Evolutionary conservation across 1,140 invertebrate genomes (phyloP).

Genomic region (Andricus grossulariae): DNA sequence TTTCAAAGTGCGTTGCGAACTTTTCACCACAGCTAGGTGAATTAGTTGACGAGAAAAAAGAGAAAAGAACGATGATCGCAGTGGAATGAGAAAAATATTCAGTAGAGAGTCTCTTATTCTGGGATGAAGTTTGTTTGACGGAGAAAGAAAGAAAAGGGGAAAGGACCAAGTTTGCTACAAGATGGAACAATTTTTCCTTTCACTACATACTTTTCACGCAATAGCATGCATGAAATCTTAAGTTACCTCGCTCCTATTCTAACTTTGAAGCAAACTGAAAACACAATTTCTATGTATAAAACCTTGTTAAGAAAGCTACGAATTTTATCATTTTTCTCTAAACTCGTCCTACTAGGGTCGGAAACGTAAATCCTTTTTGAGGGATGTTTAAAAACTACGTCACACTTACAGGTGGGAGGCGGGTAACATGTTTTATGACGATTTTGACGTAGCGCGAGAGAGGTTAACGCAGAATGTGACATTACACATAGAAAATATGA

Average conservation of each 20-base stretch:
- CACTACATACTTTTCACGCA: constrained; percentile 61
- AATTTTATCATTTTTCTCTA: constrained; percentile 11
- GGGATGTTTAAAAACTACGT: too few relatives aligned
- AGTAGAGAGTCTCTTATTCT: constrained; percentile 50
- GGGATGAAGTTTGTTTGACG: constrained; percentile 58
- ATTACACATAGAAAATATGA: too few relatives aligned
- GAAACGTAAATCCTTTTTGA: neutral
- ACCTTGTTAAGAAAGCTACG: constrained; percentile 5
- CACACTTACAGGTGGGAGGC: too few relatives aligned
- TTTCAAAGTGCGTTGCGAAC: constrained; percentile 53
- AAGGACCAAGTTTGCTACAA: constrained; percentile 58
- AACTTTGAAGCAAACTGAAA: constrained; percentile 24
- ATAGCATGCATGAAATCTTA: constrained; percentile 69
- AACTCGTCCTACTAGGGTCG: neutral
- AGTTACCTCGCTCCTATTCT: constrained; percentile 52
- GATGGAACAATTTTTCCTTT: constrained; percentile 66
- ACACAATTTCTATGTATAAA: constrained; percentile 27
- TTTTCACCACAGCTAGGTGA: constrained; percentile 55
- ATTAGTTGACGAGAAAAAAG: constrained; percentile 55
- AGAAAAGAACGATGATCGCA: constrained; percentile 59
- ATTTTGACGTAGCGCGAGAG: too few relatives aligned
- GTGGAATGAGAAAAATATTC: constrained; percentile 66
- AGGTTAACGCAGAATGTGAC: too few relatives aligned
- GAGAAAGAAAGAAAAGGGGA: constrained; percentile 38
- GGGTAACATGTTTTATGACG: too few relatives aligned